phyloP scores from a whole-genome alignment of 2,888 invertebrate species.

The Drepana falcataria region DNA sequence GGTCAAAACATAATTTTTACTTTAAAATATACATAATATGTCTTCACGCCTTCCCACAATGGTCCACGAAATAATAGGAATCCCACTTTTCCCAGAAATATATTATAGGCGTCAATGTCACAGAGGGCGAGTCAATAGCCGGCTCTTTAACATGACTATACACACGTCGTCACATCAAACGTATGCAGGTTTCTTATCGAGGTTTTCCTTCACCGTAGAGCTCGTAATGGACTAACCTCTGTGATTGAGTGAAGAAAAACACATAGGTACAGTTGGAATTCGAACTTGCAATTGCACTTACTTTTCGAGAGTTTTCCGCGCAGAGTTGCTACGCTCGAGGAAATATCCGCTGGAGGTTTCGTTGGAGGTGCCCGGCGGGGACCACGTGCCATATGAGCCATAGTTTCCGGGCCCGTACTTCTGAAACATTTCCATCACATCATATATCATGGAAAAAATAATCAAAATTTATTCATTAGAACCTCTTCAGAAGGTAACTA shows the following conservation, averaged over 20 bases:
- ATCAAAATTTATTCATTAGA: background rate
- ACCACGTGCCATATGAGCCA: slow-evolving; percentile 92
- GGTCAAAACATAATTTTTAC: background rate
- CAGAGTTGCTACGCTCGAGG: slow-evolving; percentile 95
- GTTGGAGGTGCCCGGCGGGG: slow-evolving; percentile 95
- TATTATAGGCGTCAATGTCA: too few relatives aligned
- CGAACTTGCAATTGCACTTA: slow-evolving; percentile 25
- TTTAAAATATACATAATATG: background rate
- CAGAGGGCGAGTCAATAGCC: too few relatives aligned
- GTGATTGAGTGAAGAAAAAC: background rate
- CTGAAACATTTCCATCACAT: slow-evolving; percentile 35
- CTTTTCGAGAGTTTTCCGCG: slow-evolving; percentile 88
- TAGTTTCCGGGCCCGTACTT: slow-evolving; percentile 82
- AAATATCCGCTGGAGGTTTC: slow-evolving; percentile 97
- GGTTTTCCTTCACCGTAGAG: too few relatives aligned
- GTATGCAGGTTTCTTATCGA: too few relatives aligned
- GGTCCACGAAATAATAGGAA: too few relatives aligned
- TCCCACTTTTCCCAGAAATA: too few relatives aligned
- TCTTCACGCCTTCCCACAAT: too few relatives aligned
- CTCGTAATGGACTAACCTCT: too few relatives aligned
- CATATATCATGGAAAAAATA: background rate
- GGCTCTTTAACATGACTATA: too few relatives aligned
- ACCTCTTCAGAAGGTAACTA: too few relatives aligned
- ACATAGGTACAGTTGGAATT: background rate
- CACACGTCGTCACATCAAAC: too few relatives aligned